Evolutionary conservation across 2,888 invertebrate genomes (phyloP).

Genomic region (Watsonalla cultraria): DNA sequence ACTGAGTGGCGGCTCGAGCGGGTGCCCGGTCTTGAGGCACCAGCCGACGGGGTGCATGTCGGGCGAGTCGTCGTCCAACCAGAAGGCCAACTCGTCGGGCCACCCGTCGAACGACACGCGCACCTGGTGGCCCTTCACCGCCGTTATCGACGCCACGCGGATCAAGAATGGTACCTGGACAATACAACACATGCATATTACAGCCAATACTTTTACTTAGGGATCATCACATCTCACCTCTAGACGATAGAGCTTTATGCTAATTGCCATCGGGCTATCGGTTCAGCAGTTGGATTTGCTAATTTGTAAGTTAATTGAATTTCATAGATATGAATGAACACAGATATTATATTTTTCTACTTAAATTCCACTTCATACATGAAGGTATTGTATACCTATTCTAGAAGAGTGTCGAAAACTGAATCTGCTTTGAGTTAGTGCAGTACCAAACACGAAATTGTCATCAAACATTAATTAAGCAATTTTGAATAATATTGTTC

Average conservation of each 20-base stretch:
- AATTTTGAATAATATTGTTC: too few relatives aligned
- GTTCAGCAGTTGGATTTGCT: too few relatives aligned
- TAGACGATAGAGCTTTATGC: too few relatives aligned
- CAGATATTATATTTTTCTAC: too few relatives aligned
- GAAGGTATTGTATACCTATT: too few relatives aligned
- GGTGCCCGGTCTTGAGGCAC: constrained; percentile 93
- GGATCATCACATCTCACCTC: too few relatives aligned
- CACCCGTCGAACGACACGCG: constrained; percentile 93
- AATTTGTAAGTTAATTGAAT: neutral
- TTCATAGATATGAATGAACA: neutral
- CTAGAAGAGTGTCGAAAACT: too few relatives aligned
- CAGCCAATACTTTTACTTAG: neutral
- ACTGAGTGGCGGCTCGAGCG: constrained; percentile 90
- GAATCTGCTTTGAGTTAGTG: too few relatives aligned
- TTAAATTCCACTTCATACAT: too few relatives aligned
- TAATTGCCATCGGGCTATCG: too few relatives aligned
- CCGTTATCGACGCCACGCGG: constrained; percentile 89
- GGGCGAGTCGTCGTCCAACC: constrained; percentile 93
- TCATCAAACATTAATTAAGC: too few relatives aligned
- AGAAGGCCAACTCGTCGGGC: constrained; percentile 89
- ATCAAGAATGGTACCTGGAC: constrained; percentile 85
- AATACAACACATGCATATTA: neutral
- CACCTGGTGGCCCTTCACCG: constrained; percentile 86
- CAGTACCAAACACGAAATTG: too few relatives aligned
- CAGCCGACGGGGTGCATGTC: constrained; percentile 96